Base-by-base conservation (phyloP, 2,113 vertebrate species). In the Nettapus auritus region DNA sequence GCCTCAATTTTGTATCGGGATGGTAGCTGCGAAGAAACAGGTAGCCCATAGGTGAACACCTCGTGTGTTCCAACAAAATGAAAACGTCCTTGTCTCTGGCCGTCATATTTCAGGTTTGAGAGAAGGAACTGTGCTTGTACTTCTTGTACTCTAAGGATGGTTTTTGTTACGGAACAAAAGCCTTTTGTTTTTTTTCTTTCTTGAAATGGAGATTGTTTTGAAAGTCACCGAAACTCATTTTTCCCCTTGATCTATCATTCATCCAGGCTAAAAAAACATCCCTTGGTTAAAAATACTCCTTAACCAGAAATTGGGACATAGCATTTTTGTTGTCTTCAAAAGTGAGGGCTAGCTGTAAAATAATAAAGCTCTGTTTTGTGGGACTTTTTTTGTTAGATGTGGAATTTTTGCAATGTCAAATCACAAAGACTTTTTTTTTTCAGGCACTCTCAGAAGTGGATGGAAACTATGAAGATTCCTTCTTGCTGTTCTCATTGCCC, bases 251-350 rank as follows among this genome's bases (percentile, higher is more conserved):
- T 96, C 64, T 92, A 26, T 55, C 53, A 78, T 83, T 80, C 69
- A 84, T 86, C 86, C 81, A 93, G 80, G 57, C 73, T 96, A 84
- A 90, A 80, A 82, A 94, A 93, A 80, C 17, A 88, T 88, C 34
- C 78, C 52, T 88, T 52, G 7, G 73, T 94, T 90, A 96, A 93
- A 97, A 95, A 93, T 91, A 86, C 57, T 91, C 76, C 40, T 83
- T 60, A 62, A 77, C 14, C 26, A 90, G 82, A 92, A 94, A 96
- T 9, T 74, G 34, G 88, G 74, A 81, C 28, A 1, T 53, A 33
- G 48, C 48, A 50, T 78, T 92, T 94, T 55, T 92, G 44, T 95
- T 95, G 62, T 92, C 77, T 92, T 93, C 68, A 93, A 86, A 94
- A 82, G 26, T 48, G 48, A 93, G 76, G 33, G 68, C 77, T 88